Conservation (phyloP, 2,113 vertebrate species). For the Oryzias woworae region DNA sequence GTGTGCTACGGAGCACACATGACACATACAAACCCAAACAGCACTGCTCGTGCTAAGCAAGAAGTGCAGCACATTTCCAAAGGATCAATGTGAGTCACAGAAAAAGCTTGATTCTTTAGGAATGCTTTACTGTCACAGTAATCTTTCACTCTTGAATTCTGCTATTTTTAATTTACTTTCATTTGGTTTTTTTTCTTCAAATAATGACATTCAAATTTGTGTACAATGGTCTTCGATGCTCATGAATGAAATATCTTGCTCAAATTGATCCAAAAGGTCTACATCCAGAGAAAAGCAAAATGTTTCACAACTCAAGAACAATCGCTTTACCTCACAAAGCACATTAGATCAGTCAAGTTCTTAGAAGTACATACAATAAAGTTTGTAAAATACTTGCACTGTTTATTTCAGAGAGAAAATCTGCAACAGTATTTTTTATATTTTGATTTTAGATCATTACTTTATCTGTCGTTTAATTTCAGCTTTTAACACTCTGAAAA, state of each 20-base stretch:
- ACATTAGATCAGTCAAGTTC: constrained; percentile 19
- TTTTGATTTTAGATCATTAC: background rate
- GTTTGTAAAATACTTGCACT: constrained; percentile 43
- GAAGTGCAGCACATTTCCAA: constrained; percentile 62
- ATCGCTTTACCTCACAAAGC: constrained; percentile 10
- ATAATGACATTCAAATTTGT: too few species aligned
- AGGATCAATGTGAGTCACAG: constrained; percentile 60
- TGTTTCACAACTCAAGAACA: constrained; percentile 19
- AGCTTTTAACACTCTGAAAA: constrained; percentile 51
- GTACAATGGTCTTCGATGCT: background rate
- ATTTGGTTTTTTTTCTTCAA: too few species aligned
- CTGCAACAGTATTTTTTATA: constrained; percentile 14
- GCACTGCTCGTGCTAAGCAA: constrained; percentile 62
- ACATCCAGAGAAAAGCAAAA: constrained; percentile 34
- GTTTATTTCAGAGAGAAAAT: constrained; percentile 57
- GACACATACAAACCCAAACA: constrained; percentile 51
- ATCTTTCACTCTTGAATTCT: background rate
- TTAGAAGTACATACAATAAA: constrained; percentile 21
- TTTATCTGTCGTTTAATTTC: too few species aligned
- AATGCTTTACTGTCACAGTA: constrained; percentile 15
- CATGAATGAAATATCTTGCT: constrained; percentile 21
- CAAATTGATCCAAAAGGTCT: constrained; percentile 50
- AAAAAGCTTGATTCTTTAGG: constrained; percentile 10
- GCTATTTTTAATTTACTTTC: too few species aligned
- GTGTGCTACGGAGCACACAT: constrained; percentile 55